Evolutionary conservation across 2,888 invertebrate species (phyloP), one percentile per base, ranked within the genome.

Genomic region (Salticus scenicus): DNA sequence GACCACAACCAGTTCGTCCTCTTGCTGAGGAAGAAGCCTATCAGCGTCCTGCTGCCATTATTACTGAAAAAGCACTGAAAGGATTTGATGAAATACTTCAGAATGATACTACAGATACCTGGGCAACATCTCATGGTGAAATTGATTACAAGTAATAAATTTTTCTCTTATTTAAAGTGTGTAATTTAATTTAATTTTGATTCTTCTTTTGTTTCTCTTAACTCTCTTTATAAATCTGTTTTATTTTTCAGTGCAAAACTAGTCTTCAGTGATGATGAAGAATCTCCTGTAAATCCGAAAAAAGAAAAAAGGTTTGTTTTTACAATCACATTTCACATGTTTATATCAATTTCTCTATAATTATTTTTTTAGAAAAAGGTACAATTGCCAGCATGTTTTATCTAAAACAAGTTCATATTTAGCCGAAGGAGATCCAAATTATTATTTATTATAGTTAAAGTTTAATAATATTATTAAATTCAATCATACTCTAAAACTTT

Each of bases 241-340:
- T 82, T 88, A 89, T 31, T 41, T 73, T 90, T 57, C 92, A 95
- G 94, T 93, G 96, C 97, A 92, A 97, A 97, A 92, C 92, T 98
- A 90, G 95, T 96, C 89, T 98, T 98, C 92, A 97, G 97, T 90
- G 98, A 98, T 92, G 97, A 97, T 90, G 98, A 98, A 91, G 92
- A 92, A 75, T 69, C 88, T 67, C 88, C 89, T 81, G 89, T 89
- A 69, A 86, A 47, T 82, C 89, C 79, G 88, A 89, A 89, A 89
- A 88, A 88, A 75, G 85, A 88, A 10, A 80, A 75, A 77, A 73
- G 85, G 85, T 88, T 67, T 63, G n/a, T n/a, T n/a, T n/a, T n/a
- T n/a, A n/a, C n/a, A 20, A 17, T 28, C 0, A 27, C 1, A 14
- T 33, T 66, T 30, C 28, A 66, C 17, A 28, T 66, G 14, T 24